Evolutionary conservation across 2,113 vertebrate species (phyloP).

Genomic region (Apus apus): DNA sequence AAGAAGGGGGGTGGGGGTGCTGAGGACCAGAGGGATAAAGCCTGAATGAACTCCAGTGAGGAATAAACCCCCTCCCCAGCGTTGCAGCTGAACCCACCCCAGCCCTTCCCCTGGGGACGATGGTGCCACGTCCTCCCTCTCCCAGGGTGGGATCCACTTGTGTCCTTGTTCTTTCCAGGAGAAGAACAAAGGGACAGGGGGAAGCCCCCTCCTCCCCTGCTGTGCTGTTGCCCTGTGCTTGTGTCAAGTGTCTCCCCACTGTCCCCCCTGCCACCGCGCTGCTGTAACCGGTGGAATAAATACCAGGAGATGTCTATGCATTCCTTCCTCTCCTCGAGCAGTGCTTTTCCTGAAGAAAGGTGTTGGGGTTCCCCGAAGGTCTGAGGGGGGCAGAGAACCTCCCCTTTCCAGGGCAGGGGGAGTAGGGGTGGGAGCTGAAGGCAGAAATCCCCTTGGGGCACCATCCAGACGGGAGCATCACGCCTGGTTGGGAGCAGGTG

Average conservation of each 20-base stretch:
- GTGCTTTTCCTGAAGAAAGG: background rate
- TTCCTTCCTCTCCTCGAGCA: background rate
- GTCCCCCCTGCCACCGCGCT: conserved; percentile 16
- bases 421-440: background rate
- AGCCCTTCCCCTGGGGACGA: background rate
- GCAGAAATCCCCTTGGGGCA: background rate
- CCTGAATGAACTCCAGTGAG: background rate
- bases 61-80: background rate
- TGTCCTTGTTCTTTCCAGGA: background rate
- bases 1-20: background rate
- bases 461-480: accelerated
- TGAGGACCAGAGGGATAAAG: background rate
- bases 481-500: accelerated
- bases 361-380: background rate
- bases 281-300: conserved; percentile 65
- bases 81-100: background rate
- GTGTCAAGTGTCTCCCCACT: conserved; percentile 16
- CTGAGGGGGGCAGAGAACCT: background rate
- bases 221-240: conserved; percentile 23
- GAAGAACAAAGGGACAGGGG: background rate
- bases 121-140: background rate
- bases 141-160: background rate
- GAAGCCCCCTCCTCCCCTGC: background rate
- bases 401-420: background rate
- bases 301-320: conserved; percentile 71